These are phyloP conservation scores for Drosophila fuyamai DNA, from an alignment of 1,140 invertebrate species.

Conservation along the genomic window DNA sequence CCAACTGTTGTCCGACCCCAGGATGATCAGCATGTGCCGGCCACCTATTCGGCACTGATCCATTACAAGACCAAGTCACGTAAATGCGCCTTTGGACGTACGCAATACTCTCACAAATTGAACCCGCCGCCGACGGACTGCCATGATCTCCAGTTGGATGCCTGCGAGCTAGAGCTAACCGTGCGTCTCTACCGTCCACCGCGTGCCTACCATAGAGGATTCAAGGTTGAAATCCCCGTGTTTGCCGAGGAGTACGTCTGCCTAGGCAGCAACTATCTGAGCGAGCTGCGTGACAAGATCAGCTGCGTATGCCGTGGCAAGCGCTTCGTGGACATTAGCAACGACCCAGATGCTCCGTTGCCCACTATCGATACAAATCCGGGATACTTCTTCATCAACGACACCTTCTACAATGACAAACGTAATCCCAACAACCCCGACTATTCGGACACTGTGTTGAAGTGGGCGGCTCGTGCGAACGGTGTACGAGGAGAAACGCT, in stretches of 20 bases:
- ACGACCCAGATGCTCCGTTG: slow-evolving; percentile 85
- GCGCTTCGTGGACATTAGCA: slow-evolving; percentile 87
- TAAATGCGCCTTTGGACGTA: slow-evolving; percentile 44
- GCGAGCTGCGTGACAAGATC: slow-evolving; percentile 88
- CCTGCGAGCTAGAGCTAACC: slow-evolving; percentile 78
- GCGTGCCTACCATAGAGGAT: slow-evolving; percentile 57
- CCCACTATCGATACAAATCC: slow-evolving; percentile 85
- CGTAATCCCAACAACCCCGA: slow-evolving; percentile 87
- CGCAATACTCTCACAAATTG: slow-evolving; percentile 48
- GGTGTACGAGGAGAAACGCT: slow-evolving; percentile 86
- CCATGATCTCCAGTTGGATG: slow-evolving; percentile 1
- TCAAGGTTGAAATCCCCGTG: slow-evolving; percentile 80
- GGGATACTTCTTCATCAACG: slow-evolving; percentile 92
- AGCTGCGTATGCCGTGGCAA: slow-evolving; percentile 88
- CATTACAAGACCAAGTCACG: slow-evolving; percentile 43
- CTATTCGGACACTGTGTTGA: slow-evolving; percentile 87
- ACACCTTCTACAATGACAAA: slow-evolving; percentile 92
- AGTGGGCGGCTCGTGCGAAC: slow-evolving; percentile 87
- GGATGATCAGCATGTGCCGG: slow-evolving; percentile 35
- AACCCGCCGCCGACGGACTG: not conserved
- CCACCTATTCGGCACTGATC: slow-evolving; percentile 31
- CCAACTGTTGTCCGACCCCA: slow-evolving; percentile 5
- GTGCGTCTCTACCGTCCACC: slow-evolving; percentile 85
- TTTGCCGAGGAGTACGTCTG: slow-evolving; percentile 87
- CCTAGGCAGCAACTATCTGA: slow-evolving; percentile 87